Percentiles rank a stretch among this genome's conserved stretches.
These are phyloP conservation scores for Halcyon chelicuti DNA, from an alignment of 2,797 vertebrate genomes.

Conservation along the genomic window DNA sequence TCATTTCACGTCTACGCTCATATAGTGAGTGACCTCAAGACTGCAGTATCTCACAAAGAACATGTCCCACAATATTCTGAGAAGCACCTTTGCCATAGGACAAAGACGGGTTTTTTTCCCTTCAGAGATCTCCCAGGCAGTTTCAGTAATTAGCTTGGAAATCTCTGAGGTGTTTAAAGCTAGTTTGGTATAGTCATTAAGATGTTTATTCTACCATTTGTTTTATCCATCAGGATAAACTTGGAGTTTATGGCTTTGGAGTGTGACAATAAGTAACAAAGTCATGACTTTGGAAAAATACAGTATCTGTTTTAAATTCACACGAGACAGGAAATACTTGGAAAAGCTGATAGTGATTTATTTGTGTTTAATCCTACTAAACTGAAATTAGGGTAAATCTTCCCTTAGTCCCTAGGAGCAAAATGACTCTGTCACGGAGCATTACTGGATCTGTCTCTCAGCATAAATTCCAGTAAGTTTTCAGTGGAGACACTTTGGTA, in stretches of 20 bases:
- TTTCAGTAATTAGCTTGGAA: background rate
- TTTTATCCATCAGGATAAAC: background rate
- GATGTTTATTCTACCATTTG: background rate
- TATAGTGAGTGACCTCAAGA: background rate
- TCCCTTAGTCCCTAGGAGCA: background rate
- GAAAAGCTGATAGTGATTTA: background rate
- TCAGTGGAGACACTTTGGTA: background rate
- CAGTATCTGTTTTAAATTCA: background rate
- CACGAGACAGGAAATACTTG: background rate
- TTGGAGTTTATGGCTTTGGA: background rate
- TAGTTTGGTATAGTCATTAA: background rate
- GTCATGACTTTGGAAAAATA: background rate
- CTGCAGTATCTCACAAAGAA: background rate
- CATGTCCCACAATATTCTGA: rapidly evolving
- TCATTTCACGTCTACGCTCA: background rate
- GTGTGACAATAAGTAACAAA: background rate
- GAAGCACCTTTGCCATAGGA: background rate
- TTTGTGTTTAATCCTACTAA: background rate
- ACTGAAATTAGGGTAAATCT: background rate
- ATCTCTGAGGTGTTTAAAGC: background rate
- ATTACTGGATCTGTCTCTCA: background rate
- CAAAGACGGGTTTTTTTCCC: background rate
- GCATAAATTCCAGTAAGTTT: background rate
- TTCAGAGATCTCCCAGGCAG: background rate
- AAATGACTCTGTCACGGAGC: background rate